Percentiles rank a stretch among this genome's conserved stretches.
phyloP scores from a whole-genome alignment of 2,797 vertebrate genomes.

The Poecilia wingei region DNA sequence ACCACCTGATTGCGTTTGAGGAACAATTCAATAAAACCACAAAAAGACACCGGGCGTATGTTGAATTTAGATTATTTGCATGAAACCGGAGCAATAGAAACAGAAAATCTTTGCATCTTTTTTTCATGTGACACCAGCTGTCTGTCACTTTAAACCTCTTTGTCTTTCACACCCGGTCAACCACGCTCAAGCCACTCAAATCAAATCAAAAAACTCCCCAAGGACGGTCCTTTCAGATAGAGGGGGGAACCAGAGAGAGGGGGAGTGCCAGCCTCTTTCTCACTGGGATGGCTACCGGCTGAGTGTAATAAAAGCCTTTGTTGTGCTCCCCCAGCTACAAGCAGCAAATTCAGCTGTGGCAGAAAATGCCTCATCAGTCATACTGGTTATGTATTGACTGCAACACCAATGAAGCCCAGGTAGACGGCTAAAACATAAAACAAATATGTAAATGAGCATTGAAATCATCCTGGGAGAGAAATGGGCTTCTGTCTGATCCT shows the following conservation, averaged over 20 bases:
- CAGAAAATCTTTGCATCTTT: conserved; percentile 17
- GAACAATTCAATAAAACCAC: neutral
- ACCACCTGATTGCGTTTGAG: conserved; percentile 2
- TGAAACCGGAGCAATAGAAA: conserved; percentile 12
- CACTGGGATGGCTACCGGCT: conserved; percentile 70
- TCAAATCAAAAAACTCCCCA: conserved; percentile 73
- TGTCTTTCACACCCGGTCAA: conserved; percentile 61
- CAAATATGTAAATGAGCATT: neutral
- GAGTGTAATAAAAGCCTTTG: conserved; percentile 78
- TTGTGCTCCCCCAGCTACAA: conserved; percentile 64
- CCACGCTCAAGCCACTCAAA: conserved; percentile 65
- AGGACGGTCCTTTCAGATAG: conserved; percentile 61
- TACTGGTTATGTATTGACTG: conserved; percentile 23
- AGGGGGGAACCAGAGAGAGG: conserved; percentile 37
- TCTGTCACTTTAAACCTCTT: conserved; percentile 69
- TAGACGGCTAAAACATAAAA: neutral
- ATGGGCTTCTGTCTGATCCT: conserved; percentile 7
- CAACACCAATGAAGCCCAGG: neutral
- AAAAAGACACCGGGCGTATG: neutral
- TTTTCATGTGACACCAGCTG: conserved; percentile 32
- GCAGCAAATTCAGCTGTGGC: conserved; percentile 41
- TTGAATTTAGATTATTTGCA: conserved; percentile 20
- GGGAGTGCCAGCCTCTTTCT: conserved; percentile 70
- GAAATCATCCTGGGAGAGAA: conserved; percentile 2
- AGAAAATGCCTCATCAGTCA: conserved; percentile 25